phyloP scores from a whole-genome alignment of 2,888 invertebrate genomes.

The Callyntrura guangdongensis region DNA sequence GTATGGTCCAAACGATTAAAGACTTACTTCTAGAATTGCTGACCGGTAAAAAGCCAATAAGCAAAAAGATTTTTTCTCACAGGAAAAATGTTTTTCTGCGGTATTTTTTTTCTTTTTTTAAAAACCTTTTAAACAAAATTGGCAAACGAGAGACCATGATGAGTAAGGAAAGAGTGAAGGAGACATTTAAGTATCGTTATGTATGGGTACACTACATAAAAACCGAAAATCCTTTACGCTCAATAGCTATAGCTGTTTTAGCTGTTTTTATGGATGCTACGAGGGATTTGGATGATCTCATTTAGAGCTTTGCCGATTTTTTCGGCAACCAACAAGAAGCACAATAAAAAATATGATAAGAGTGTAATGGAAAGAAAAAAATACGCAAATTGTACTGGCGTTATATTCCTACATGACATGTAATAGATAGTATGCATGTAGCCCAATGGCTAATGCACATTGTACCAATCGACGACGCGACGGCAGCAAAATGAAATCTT shows the following conservation, averaged over 20 bases:
- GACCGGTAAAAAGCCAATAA: constrained; percentile 5
- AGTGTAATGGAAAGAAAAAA: background rate
- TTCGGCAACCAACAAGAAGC: constrained; percentile 17
- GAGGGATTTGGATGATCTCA: constrained; percentile 75
- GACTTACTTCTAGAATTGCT: background rate
- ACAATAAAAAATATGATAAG: background rate
- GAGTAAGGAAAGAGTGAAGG: too few relatives aligned
- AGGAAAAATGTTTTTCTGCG: constrained; percentile 5
- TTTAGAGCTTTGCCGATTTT: constrained; percentile 68
- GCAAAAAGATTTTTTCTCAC: background rate
- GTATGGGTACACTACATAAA: too few relatives aligned
- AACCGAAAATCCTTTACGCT: too few relatives aligned
- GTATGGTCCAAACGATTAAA: background rate
- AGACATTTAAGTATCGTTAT: too few relatives aligned
- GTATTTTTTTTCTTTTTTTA: background rate
- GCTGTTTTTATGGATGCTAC: constrained; percentile 63
- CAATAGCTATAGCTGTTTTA: background rate
- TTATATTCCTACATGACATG: background rate
- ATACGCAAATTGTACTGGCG: too few relatives aligned
- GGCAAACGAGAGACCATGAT: too few relatives aligned
- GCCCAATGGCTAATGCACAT: constrained; percentile 56
- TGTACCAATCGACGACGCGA: background rate
- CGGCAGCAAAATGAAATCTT: constrained; percentile 34
- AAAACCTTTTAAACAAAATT: constrained; percentile 31
- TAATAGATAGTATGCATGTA: background rate